These are phyloP conservation scores for Daphoenositta chrysoptera DNA, from an alignment of 2,113 vertebrate species.

Conservation along the genomic window DNA sequence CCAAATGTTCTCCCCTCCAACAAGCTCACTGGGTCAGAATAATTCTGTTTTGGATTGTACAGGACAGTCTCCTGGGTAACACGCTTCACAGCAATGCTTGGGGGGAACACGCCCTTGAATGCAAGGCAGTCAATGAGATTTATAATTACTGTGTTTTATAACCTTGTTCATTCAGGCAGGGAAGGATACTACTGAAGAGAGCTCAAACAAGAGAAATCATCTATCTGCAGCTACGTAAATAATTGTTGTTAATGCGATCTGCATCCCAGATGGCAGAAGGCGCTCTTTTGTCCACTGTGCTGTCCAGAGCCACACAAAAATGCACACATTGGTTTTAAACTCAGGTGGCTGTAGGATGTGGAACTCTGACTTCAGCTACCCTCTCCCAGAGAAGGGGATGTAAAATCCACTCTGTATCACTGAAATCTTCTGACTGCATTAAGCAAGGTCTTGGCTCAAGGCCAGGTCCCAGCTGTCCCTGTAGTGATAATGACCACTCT, in stretches of 20 bases:
- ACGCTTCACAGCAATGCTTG: neutral
- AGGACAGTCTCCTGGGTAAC: slow-evolving; percentile 50
- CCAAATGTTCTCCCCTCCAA: slow-evolving; percentile 18
- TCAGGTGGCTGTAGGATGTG: neutral
- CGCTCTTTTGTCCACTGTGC: neutral
- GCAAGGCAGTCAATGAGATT: slow-evolving; percentile 55
- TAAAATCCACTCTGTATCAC: neutral
- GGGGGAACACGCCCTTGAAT: slow-evolving; percentile 34
- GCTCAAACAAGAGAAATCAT: neutral
- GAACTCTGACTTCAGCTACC: neutral
- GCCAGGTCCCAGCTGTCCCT: slow-evolving; percentile 35
- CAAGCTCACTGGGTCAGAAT: slow-evolving; percentile 46
- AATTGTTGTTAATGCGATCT: neutral
- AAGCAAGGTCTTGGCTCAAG: neutral
- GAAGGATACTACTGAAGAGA: neutral
- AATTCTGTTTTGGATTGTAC: slow-evolving; percentile 50
- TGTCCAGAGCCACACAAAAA: neutral
- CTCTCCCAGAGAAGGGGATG: neutral
- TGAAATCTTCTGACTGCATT: neutral
- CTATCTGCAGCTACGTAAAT: neutral
- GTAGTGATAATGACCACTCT: neutral
- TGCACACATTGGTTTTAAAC: neutral
- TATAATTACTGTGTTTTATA: slow-evolving; percentile 50
- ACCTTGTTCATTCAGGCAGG: slow-evolving; percentile 35
- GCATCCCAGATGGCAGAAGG: neutral